phyloP scores from a whole-genome alignment of 2,888 invertebrate genomes.

The Lomographa bimaculata region DNA sequence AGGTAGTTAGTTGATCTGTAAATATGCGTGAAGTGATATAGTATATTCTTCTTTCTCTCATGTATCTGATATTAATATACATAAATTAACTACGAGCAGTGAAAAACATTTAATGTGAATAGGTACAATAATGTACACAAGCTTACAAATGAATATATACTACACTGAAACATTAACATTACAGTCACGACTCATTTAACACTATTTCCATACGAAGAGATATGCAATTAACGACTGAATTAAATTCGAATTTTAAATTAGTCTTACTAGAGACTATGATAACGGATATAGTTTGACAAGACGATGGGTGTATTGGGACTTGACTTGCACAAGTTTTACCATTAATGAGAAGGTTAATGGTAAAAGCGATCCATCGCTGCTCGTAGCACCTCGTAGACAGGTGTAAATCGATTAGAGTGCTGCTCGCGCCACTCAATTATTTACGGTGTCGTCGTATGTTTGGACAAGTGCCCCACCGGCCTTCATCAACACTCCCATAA shows the following conservation, averaged over 20 bases:
- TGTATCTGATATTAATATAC: no score
- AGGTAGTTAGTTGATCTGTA: no score
- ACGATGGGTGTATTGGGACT: slow-evolving; percentile 17
- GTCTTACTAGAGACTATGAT: slow-evolving; percentile 21
- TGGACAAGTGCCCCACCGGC: slow-evolving; percentile 77
- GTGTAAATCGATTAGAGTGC: slow-evolving; percentile 79
- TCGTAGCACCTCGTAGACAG: slow-evolving; percentile 44
- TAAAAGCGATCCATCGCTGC: background rate
- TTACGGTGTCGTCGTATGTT: slow-evolving; percentile 70
- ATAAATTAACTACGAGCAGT: no score
- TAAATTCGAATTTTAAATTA: no score
- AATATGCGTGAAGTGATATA: no score
- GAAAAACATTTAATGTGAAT: no score
- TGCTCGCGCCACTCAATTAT: slow-evolving; percentile 71
- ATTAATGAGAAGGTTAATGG: no score
- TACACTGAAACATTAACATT: background rate
- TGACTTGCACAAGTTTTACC: slow-evolving; percentile 1
- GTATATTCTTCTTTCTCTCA: no score
- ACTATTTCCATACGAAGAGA: slow-evolving; percentile 1
- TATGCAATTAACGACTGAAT: slow-evolving; percentile 1
- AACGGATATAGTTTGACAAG: slow-evolving; percentile 10
- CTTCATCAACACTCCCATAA: slow-evolving; percentile 74
- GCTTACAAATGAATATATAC: no score
- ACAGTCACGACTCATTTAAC: slow-evolving; percentile 1
- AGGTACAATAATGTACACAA: no score